Evolutionary conservation across 2,113 vertebrate genomes (phyloP).

Genomic region (Protobothrops flavoviridis): DNA sequence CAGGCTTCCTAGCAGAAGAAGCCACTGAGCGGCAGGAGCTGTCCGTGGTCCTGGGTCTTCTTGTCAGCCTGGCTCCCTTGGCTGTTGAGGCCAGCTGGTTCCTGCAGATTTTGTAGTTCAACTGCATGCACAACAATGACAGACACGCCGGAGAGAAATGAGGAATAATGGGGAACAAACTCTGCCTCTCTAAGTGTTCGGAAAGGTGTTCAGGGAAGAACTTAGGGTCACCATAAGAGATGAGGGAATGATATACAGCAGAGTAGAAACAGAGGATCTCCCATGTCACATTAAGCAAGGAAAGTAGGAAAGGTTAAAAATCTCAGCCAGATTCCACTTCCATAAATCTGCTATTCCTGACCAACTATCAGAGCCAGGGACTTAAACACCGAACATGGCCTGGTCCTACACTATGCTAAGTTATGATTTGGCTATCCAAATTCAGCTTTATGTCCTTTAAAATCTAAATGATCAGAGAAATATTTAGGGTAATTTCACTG

Average conservation of each 20-base stretch:
- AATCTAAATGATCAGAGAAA: background rate
- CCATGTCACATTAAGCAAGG: background rate
- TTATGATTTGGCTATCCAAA: background rate
- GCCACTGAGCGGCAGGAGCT: background rate
- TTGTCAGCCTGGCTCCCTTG: background rate
- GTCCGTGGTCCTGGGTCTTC: background rate
- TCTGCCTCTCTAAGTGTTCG: background rate
- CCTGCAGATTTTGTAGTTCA: background rate
- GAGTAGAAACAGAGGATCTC: background rate
- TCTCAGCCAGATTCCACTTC: background rate
- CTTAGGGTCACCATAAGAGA: background rate
- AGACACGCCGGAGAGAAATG: background rate
- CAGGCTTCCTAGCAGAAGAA: background rate
- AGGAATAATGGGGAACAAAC: background rate
- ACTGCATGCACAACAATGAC: background rate
- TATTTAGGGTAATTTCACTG: background rate
- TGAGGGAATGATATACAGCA: background rate
- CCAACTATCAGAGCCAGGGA: background rate
- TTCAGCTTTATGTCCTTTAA: background rate
- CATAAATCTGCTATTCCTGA: background rate
- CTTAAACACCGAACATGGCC: background rate
- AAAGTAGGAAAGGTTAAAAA: background rate
- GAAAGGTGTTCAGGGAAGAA: background rate
- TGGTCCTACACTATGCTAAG: background rate
- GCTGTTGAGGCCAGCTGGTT: background rate